These are phyloP conservation scores for Acromyrmex echinatior DNA, from an alignment of 1,140 invertebrate species.

Conservation along the genomic window DNA sequence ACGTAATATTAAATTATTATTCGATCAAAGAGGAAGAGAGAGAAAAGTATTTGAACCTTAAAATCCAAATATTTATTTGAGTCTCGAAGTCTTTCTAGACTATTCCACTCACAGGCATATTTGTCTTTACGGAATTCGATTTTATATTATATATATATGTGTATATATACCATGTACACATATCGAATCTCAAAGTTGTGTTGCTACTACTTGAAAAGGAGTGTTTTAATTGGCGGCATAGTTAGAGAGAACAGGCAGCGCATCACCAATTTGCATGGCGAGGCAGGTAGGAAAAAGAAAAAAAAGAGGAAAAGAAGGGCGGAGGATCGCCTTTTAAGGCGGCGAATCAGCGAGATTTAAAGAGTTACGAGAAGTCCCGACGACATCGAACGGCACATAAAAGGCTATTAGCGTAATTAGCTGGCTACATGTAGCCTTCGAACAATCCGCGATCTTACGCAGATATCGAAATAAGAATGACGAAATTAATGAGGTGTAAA, in stretches of 20 bases:
- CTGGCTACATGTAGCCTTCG: neutral
- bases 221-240: constrained; percentile 84
- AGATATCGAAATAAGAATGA: constrained; percentile 34
- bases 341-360: constrained; percentile 69
- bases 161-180: neutral
- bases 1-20: neutral
- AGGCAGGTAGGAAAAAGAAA: constrained; percentile 28
- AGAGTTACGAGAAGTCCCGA: constrained; percentile 17
- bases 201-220: constrained; percentile 79
- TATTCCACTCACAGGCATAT: neutral
- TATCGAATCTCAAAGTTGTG: constrained; percentile 29
- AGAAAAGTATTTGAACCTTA: neutral
- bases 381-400: constrained; percentile 12
- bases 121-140: constrained; percentile 17
- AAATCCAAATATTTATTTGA: constrained; percentile 26
- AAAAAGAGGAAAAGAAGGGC: neutral
- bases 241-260: constrained; percentile 58
- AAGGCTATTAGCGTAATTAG: constrained; percentile 69
- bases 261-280: constrained; percentile 73
- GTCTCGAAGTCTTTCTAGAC: neutral
- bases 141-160: neutral
- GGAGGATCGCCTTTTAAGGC: constrained; percentile 68
- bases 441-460: constrained; percentile 15
- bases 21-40: neutral
- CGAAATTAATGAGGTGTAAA: constrained; percentile 48